Base-by-base conservation (phyloP, 1,140 invertebrate species). In the Lordiphosa clarofinis region DNA sequence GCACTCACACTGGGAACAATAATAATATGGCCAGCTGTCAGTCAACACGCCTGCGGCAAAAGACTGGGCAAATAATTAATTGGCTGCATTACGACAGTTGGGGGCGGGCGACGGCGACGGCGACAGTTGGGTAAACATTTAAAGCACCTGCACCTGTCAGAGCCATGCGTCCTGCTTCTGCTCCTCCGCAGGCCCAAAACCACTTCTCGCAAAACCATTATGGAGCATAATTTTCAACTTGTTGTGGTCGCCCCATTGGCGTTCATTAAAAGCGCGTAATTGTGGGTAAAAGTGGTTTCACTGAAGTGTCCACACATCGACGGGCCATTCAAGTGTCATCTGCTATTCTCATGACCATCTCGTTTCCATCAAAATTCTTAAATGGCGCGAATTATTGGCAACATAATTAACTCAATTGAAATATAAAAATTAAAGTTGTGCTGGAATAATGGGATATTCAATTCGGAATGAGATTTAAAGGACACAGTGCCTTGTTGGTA, bases 161-260 rank as follows among this genome's bases (percentile, higher is more conserved):
- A 63, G 31, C 13, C 76, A 81, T 21, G 28, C 53, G 15, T 33
- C 49, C 47, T 54, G 43, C 38, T 46, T 36, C 36, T 68, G 40
- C 55, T 53, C 56, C 49, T 21, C 24, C 11, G 7, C 33, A 12
- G 12, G n/a, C 42, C 8, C 35, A 13, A 13, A 10, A 42, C 54
- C 64, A 64, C 8, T 13, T 47, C 35, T 40, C 28, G 31, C 43
- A n/a, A 40, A 40, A 35, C 52, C 65, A 64, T 71, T 67, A 65
- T 73, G 59, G 52, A 48, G 60, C 73, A 82, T 82, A 84, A 82
- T 82, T 82, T 82, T 78, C 76, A 84, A 69, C 73, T 84, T 84
- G 73, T 84, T 84, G 79, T 82, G 76, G 76, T 69, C 53, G 54
- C 11, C 68, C 38, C 68, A 70, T 82, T 82, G 76, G 37, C 73